Conservation (phyloP, 1,140 invertebrate genomes). For the Drosophila biarmipes region DNA sequence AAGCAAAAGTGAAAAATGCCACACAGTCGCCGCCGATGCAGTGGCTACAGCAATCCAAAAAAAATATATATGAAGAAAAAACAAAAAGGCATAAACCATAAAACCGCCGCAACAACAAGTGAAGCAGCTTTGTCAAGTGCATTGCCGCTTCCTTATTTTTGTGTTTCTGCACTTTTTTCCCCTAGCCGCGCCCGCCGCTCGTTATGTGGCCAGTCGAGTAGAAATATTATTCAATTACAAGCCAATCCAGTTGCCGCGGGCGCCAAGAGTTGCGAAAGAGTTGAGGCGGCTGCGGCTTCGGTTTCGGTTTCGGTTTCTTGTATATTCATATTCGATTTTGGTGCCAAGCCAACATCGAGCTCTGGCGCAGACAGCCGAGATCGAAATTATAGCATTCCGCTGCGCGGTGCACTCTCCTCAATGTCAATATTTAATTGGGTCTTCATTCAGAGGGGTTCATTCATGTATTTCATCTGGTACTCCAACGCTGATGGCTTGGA, state of each 20-base stretch:
- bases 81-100: slow-evolving; percentile 33
- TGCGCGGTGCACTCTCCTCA: not conserved
- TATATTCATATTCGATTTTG: slow-evolving; percentile 38
- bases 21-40: slow-evolving; percentile 44
- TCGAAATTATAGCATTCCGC: slow-evolving; percentile 2
- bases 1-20: slow-evolving; percentile 81
- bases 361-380: slow-evolving; percentile 8
- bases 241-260: slow-evolving; percentile 63
- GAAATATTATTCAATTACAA: slow-evolving; percentile 77
- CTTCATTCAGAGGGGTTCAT: not conserved
- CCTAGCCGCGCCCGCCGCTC: slow-evolving; percentile 14
- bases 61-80: not conserved
- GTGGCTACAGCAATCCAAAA: slow-evolving; percentile 17
- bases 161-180: not conserved
- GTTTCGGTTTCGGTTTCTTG: slow-evolving; percentile 8
- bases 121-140: slow-evolving; percentile 67
- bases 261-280: slow-evolving; percentile 55
- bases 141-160: slow-evolving; percentile 69
- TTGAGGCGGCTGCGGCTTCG: slow-evolving; percentile 6
- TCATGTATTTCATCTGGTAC: not conserved
- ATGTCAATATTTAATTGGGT: not conserved
- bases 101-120: slow-evolving; percentile 28
- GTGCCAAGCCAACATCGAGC: slow-evolving; percentile 33
- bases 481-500: not conserved
- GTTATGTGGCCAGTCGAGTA: slow-evolving; percentile 61